Evolutionary conservation across 2,113 vertebrate genomes (phyloP), one percentile per base, ranked within the genome.

Genomic region (Myiopsitta monachus): DNA sequence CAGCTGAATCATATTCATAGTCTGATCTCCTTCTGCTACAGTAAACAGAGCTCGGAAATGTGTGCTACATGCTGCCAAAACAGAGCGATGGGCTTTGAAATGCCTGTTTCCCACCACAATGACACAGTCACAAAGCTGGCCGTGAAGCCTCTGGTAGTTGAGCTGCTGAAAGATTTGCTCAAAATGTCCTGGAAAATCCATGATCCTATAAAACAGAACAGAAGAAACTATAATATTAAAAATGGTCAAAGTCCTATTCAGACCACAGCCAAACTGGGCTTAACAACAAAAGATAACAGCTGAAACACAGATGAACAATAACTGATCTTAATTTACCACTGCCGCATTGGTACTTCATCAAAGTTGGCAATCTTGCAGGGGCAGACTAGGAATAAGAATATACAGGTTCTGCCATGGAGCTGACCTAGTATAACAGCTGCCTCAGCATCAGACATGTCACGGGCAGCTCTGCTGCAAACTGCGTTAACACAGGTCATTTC

Each of bases 151-250:
- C 97, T 99, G 99, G 96, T 99, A 99, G 97, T 99, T 99, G 54
- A 99, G 98, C 96, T 99, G 99, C 97, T 99, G 99, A 94, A 99
- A 99, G 94, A 99, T 98, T 96, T 99, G 99, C 70, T 99, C 99
- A 90, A 99, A 99, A 96, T 99, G 99, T 47, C 99, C 99, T 8
- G 99, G 99, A 95, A 99, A 99, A 98, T 99, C 99, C 99, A 99
- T 99, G 97, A 92, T 98, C 98, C 99, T 97, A 46, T 6, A 95
- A 97, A 82, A 92, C 46, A 95, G 86, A 90, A 41, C 11, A 94
- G 47, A 79, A 73, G 43, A 62, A 83, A 72, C 5, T 26, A 12
- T 57, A 63, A 7, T 1, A 54, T 8, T 74, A 55, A 80, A 72
- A 93, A 93, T 19, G 27, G 13, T 21, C 73, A 36, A 75, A 44